Evolutionary conservation across 2,113 vertebrate genomes (phyloP).

Genomic region (Ivindomyrus marchei): DNA sequence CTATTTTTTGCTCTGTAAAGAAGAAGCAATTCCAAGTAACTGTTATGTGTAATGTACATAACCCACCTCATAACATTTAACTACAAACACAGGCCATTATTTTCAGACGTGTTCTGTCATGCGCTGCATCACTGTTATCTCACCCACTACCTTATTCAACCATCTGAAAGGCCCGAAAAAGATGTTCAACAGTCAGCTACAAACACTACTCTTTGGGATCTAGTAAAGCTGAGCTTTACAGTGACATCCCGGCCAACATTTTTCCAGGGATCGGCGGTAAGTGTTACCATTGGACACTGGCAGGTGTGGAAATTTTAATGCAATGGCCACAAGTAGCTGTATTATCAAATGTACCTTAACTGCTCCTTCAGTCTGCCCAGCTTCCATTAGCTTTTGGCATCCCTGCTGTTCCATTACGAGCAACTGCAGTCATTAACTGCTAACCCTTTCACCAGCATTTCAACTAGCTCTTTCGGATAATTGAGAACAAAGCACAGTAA

Average conservation of each 20-base stretch:
- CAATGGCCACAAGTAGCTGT: neutral
- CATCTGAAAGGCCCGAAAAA: neutral
- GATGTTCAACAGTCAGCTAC: neutral
- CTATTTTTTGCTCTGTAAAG: conserved; percentile 10
- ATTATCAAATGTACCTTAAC: conserved; percentile 8
- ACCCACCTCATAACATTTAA: conserved; percentile 13
- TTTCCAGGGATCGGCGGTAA: conserved; percentile 9
- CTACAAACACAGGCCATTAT: conserved; percentile 9
- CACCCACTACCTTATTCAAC: neutral
- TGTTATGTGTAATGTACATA: conserved; percentile 12
- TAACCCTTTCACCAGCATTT: neutral
- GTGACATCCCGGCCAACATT: neutral
- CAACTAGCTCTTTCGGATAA: neutral
- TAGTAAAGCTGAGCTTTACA: neutral
- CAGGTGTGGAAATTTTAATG: neutral
- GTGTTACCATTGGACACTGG: neutral
- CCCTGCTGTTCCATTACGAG: neutral
- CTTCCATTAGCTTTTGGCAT: neutral
- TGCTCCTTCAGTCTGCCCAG: neutral
- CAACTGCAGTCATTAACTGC: neutral
- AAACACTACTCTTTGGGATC: neutral
- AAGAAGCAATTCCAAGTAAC: conserved; percentile 9
- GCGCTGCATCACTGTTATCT: neutral
- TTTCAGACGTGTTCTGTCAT: neutral
- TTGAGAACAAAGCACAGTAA: neutral